Percentiles rank a stretch among this genome's conserved stretches.
Evolutionary conservation across 2,888 invertebrate genomes (phyloP).

Genomic region (Prosopocoilus inquinatus): DNA sequence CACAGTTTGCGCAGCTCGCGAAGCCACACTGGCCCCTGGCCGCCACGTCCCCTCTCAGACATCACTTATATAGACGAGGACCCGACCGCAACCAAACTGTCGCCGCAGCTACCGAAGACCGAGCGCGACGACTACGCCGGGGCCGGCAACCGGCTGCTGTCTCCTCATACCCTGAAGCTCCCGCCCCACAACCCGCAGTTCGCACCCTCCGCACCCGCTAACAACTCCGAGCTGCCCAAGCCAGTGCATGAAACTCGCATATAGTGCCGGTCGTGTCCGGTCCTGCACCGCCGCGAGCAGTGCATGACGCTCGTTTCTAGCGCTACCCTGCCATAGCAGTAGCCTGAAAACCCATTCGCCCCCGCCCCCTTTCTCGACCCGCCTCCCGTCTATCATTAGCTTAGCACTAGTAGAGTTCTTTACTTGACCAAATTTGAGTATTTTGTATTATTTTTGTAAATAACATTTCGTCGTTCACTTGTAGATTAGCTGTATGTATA

Average conservation of each 20-base stretch:
- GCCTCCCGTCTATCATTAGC: constrained; percentile 31
- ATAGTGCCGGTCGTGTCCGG: constrained; percentile 53
- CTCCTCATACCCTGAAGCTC: constrained; percentile 53
- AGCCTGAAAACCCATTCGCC: constrained; percentile 5
- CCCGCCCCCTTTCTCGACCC: constrained; percentile 31
- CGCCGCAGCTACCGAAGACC: constrained; percentile 45
- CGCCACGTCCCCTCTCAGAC: constrained; percentile 71
- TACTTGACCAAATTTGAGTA: constrained; percentile 44
- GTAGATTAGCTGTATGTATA: constrained; percentile 54
- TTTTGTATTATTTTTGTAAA: constrained; percentile 50
- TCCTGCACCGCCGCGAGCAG: constrained; percentile 39
- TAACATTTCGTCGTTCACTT: constrained; percentile 48
- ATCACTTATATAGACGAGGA: constrained; percentile 67
- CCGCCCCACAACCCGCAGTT: constrained; percentile 56
- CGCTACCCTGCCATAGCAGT: constrained; percentile 31
- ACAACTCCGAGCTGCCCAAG: constrained; percentile 60
- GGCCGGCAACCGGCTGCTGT: constrained; percentile 46
- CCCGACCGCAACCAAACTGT: constrained; percentile 45
- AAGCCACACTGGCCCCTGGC: constrained; percentile 67
- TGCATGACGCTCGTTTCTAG: constrained; percentile 37
- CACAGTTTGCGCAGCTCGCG: constrained; percentile 80
- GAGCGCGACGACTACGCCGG: constrained; percentile 45
- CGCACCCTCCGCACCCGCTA: constrained; percentile 58
- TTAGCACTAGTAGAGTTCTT: constrained; percentile 30
- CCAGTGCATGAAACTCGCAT: constrained; percentile 73